Evolutionary conservation across 2,113 vertebrate genomes (phyloP).

Genomic region (Osmerus mordax): DNA sequence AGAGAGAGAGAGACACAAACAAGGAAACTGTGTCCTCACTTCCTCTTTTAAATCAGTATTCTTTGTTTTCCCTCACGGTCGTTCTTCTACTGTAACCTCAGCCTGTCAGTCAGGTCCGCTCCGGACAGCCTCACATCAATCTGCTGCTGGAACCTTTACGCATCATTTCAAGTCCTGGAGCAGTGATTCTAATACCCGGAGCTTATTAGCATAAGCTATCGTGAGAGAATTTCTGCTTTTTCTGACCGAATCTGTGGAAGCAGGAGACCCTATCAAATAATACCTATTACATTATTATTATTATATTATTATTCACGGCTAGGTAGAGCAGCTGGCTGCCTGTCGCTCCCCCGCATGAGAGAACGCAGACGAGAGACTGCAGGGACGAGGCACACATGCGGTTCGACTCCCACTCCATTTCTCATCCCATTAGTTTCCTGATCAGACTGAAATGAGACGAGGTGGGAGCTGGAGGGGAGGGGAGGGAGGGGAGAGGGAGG

Average conservation of each 20-base stretch:
- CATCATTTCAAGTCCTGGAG: too few relatives aligned
- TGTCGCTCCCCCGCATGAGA: constrained; percentile 25
- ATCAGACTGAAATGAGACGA: constrained; percentile 59
- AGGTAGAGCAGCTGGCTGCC: neutral
- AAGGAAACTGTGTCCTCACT: constrained; percentile 66
- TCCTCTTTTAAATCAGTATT: constrained; percentile 61
- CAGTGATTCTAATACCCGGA: too few relatives aligned
- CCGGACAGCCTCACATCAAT: too few relatives aligned
- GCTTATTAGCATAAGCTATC: too few relatives aligned
- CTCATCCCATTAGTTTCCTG: constrained; percentile 61
- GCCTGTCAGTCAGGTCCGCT: neutral
- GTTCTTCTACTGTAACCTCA: constrained; percentile 10
- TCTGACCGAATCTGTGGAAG: too few relatives aligned
- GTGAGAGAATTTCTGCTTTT: too few relatives aligned
- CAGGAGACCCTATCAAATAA: too few relatives aligned
- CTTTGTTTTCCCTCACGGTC: constrained; percentile 33
- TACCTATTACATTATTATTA: too few relatives aligned
- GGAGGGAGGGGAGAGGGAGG: constrained; percentile 27
- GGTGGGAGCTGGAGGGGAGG: constrained; percentile 9
- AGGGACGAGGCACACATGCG: constrained; percentile 32
- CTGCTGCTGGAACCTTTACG: too few relatives aligned
- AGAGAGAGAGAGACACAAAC: constrained; percentile 3
- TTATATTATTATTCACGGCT: too few relatives aligned
- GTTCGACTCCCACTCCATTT: constrained; percentile 44
- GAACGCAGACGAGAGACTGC: constrained; percentile 39